Conservation (phyloP, 2,888 invertebrate species). For the Apocheima hispidaria region DNA sequence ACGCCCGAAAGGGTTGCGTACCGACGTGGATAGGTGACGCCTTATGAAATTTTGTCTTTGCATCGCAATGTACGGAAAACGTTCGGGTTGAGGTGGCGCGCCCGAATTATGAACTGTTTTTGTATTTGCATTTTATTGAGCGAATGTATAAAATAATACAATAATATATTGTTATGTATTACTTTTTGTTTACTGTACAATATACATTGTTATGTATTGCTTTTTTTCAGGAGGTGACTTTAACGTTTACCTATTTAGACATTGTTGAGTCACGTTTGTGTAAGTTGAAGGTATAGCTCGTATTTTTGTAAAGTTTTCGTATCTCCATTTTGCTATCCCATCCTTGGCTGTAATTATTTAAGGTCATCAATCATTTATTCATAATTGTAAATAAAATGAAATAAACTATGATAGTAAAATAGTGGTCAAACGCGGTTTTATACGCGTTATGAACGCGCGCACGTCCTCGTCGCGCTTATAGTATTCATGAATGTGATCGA, state of each 20-base stretch:
- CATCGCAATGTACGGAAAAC: slow-evolving; percentile 51
- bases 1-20: slow-evolving; percentile 65
- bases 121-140: slow-evolving; percentile 33
- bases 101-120: slow-evolving; percentile 35
- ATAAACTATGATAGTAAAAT: too few relatives aligned
- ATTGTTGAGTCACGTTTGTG: too few relatives aligned
- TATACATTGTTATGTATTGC: slow-evolving; percentile 2
- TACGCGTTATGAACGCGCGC: too few relatives aligned
- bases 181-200: slow-evolving; percentile 5
- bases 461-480: too few relatives aligned
- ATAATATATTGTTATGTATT: slow-evolving; percentile 4
- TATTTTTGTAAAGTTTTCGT: too few relatives aligned
- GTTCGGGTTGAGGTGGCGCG: slow-evolving; percentile 17
- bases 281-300: too few relatives aligned
- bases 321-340: too few relatives aligned
- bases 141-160: slow-evolving; percentile 9
- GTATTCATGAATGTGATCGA: too few relatives aligned
- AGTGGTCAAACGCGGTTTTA: too few relatives aligned
- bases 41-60: slow-evolving; percentile 64
- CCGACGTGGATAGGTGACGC: slow-evolving; percentile 59
- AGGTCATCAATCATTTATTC: too few relatives aligned
- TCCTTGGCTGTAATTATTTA: too few relatives aligned
- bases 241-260: neutral
- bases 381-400: too few relatives aligned
- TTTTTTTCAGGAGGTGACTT: neutral